Evolutionary conservation across 2,797 vertebrate species (phyloP), one percentile per base, ranked within the genome.

Genomic region (Gallinago nigripennis): DNA sequence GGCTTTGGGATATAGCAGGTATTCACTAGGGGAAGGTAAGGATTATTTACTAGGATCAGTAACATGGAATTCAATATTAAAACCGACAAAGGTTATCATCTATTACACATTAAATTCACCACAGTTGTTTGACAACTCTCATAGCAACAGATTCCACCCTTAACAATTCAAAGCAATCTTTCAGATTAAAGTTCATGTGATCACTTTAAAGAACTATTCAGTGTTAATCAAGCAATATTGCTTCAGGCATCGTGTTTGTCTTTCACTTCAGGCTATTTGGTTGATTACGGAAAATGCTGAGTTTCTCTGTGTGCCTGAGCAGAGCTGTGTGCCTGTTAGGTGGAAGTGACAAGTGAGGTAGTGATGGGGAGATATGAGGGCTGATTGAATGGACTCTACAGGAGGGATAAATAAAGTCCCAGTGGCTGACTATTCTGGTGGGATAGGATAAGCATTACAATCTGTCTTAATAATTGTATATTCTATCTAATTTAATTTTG

Each of bases 1-100:
- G 98, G 98, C 98, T 98, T 98, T 97, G 98, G 97, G 97, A 98
- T 97, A 96, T 98, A 98, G 97, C 97, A 97, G 97, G 97, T 98
- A 97, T 98, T 98, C 98, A 97, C 97, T 96, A 97, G 98, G 98
- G 98, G 97, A 96, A 98, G 84, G 95, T 91, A 98, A 77, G 97
- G 97, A 97, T 98, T 98, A 98, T 98, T 98, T 98, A 97, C 93
- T 93, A 90, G 98, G 98, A 98, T 98, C 97, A 98, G 98, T 98
- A 99, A 98, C 98, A 98, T 97, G 97, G 97, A 98, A 95, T 98
- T 98, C 98, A 96, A 98, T 98, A 99, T 98, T 98, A 98, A 98
- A 99, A 98, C 97, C 96, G 98, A 98, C 98, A 98, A 98, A 98
- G 97, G 97, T 98, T 99, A 98, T 98, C 98, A 98, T 98, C 98